Conservation (phyloP, 2,888 invertebrate genomes). For the Drosophila planitibia region DNA sequence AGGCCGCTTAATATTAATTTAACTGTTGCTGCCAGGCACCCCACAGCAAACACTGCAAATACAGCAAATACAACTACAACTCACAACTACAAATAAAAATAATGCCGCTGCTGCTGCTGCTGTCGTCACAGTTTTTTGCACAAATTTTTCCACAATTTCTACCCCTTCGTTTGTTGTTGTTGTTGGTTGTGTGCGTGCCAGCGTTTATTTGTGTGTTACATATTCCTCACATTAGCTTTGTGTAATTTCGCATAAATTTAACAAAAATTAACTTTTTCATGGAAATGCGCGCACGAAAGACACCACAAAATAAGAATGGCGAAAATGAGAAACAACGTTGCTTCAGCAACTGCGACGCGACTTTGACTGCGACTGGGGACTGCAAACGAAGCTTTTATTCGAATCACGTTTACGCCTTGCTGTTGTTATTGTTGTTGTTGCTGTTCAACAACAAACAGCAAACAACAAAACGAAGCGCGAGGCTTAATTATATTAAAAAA, state of each 20-base stretch:
- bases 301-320: slow-evolving; percentile 48
- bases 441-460: slow-evolving; percentile 33
- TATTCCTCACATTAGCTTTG: slow-evolving; percentile 62
- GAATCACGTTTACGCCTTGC: slow-evolving; percentile 53
- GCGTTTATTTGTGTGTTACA: slow-evolving; percentile 57
- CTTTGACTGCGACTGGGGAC: background rate
- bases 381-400: slow-evolving; percentile 43
- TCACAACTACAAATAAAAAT: slow-evolving; percentile 26
- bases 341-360: slow-evolving; percentile 18
- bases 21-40: slow-evolving; percentile 39
- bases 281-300: slow-evolving; percentile 64
- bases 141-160: slow-evolving; percentile 61
- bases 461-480: slow-evolving; percentile 45
- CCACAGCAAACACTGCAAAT: slow-evolving; percentile 33
- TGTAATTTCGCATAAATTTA: slow-evolving; percentile 70
- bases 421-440: slow-evolving; percentile 3
- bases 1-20: slow-evolving; percentile 72
- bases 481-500: slow-evolving; percentile 41
- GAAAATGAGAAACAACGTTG: slow-evolving; percentile 38
- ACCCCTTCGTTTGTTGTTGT: slow-evolving; percentile 34
- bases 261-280: slow-evolving; percentile 65
- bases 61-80: slow-evolving; percentile 30
- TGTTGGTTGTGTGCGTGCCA: slow-evolving; percentile 44
- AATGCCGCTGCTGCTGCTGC: slow-evolving; percentile 38
- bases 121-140: slow-evolving; percentile 80